Evolutionary conservation across 2,888 invertebrate genomes (phyloP).

Genomic region (Nebria salina): DNA sequence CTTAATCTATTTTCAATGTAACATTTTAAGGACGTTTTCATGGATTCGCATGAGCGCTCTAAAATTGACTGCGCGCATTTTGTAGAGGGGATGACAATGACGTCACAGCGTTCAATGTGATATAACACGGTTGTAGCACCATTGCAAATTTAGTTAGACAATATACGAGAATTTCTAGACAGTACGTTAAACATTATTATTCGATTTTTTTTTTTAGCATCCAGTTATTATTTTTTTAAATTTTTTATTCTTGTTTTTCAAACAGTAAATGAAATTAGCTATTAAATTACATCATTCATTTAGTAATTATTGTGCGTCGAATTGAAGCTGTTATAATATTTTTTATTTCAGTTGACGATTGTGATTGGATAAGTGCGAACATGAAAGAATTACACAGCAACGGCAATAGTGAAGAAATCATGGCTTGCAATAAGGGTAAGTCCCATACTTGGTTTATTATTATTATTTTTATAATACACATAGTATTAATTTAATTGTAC

Average conservation of each 20-base stretch:
- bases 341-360: slow-evolving; percentile 27
- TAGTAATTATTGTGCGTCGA: not conserved
- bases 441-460: not conserved
- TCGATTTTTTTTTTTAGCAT: slow-evolving; percentile 30
- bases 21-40: slow-evolving; percentile 30
- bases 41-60: slow-evolving; percentile 39
- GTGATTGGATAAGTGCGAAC: slow-evolving; percentile 34
- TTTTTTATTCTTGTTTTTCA: slow-evolving; percentile 21
- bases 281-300: not conserved
- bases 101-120: slow-evolving; percentile 35
- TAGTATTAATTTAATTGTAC: not conserved
- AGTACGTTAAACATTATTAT: slow-evolving; percentile 18
- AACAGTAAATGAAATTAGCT: not conserved
- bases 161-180: slow-evolving; percentile 34
- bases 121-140: slow-evolving; percentile 37
- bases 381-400: slow-evolving; percentile 52
- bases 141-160: slow-evolving; percentile 39
- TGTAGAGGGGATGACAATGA: slow-evolving; percentile 10
- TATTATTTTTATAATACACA: not conserved
- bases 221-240: not conserved
- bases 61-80: slow-evolving; percentile 29
- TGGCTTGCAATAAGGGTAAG: slow-evolving; percentile 50
- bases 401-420: slow-evolving; percentile 50
- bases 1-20: slow-evolving; percentile 33
- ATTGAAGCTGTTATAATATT: slow-evolving; percentile 10